Percentiles rank a stretch among this genome's conserved stretches.
These are phyloP conservation scores for Mactromeris polynyma DNA, from an alignment of 2,888 invertebrate species.

Conservation along the genomic window DNA sequence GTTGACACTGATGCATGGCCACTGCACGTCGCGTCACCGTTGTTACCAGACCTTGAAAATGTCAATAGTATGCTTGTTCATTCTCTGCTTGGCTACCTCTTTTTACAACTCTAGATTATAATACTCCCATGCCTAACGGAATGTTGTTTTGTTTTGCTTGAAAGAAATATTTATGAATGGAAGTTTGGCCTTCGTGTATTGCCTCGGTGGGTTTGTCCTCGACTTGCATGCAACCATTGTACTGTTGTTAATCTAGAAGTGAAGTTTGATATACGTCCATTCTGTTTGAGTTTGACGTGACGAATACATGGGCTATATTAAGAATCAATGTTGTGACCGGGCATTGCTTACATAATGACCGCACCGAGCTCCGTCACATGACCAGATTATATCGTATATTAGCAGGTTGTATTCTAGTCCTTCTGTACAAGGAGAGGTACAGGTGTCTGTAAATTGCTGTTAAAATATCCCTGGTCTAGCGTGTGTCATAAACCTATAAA, in stretches of 20 bases:
- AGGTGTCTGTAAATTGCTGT: not conserved
- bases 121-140: constrained; percentile 39
- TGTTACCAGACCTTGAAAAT: constrained; percentile 61
- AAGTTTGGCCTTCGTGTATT: not conserved
- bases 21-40: constrained; percentile 22
- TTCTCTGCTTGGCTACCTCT: constrained; percentile 44
- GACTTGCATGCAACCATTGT: not conserved
- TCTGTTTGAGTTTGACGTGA: not conserved
- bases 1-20: constrained; percentile 41
- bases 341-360: no score
- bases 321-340: no score
- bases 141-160: constrained; percentile 59
- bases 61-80: constrained; percentile 31
- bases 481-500: not conserved
- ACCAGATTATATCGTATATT: no score
- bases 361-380: no score
- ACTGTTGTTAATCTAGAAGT: not conserved
- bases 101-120: constrained; percentile 43
- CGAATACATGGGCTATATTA: no score
- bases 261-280: not conserved
- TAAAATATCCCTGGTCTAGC: not conserved
- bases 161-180: constrained; percentile 51
- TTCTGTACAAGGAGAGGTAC: not conserved
- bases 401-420: not conserved
- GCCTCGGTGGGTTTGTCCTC: not conserved